Evolutionary conservation across 1,140 invertebrate genomes (phyloP), one percentile per base, ranked within the genome.

Genomic region (Panagrolaimus sp.): DNA sequence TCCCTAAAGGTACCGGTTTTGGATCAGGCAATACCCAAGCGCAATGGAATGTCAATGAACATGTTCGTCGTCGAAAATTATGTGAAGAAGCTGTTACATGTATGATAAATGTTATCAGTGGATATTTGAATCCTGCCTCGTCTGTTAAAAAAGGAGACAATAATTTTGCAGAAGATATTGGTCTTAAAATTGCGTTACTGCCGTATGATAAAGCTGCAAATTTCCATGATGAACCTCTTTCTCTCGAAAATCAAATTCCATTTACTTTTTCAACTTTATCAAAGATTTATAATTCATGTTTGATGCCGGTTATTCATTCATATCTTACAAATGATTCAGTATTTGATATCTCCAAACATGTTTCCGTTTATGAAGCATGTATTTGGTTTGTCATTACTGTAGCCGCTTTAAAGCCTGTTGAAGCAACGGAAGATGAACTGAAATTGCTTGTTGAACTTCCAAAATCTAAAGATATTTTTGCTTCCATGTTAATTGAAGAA

Each of bases 21-120:
- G 93, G 93, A 15, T 94, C 92, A 0, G 93, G 93, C 1, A 93
- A 91, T 1, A 95, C 91, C 2, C 90, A 91, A 67, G 92, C 93
- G 80, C 92, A 91, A 26, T 96, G 93, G 93, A 93, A 95, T 84
- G 91, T 95, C 6, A 92, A 95, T 78, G 91, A 94, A 78, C 92
- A 92, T 28, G 83, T 96, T n/a, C 83, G 91, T 62, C 86, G 91
- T 12, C 92, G 94, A 83, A 88, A 89, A 62, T 90, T 90, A 72
- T 92, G 96, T 84, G 93, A 96, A 82, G 91, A 94, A 83, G 91
- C 95, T 81, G 92, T 94, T 6, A 92, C 92, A 0, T 91, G 89
- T 73, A 81, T 91, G 24, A 78, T 91, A 0, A 86, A 92, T 83
- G 17, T 28, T 8, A 58, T 58, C 17, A 26, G 21, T 26, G 52